phyloP scores from a whole-genome alignment of 2,797 vertebrate genomes.

The Trichosurus vulpecula region DNA sequence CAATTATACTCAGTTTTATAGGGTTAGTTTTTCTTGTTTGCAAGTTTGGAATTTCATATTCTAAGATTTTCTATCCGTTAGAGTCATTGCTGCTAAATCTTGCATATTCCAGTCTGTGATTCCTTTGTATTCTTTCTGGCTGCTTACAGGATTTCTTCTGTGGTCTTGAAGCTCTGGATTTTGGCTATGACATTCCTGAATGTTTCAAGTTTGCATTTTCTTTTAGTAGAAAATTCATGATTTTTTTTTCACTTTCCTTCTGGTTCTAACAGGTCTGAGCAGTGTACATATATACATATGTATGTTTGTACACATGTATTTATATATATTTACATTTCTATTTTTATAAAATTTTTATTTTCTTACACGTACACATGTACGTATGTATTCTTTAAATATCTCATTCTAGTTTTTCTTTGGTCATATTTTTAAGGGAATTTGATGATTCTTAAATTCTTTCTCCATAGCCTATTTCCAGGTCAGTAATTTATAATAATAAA shows the following conservation, averaged over 20 bases:
- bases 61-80: not conserved
- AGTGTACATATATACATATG: accelerated
- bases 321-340: not conserved
- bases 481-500: too few species aligned
- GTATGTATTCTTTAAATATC: too few species aligned
- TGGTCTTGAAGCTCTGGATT: not conserved
- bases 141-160: not conserved
- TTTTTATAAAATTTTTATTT: not conserved
- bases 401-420: too few species aligned
- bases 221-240: not conserved
- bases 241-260: not conserved
- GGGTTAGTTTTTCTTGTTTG: not conserved
- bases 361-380: not conserved
- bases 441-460: too few species aligned
- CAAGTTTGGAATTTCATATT: not conserved
- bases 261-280: not conserved
- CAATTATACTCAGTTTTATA: not conserved
- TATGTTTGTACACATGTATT: too few species aligned
- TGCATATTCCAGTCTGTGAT: not conserved
- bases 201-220: not conserved
- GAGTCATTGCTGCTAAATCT: not conserved
- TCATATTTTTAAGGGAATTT: too few species aligned
- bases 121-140: not conserved
- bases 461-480: too few species aligned
- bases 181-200: not conserved